phyloP scores from a whole-genome alignment of 2,888 invertebrate species.

The Lasioglossum pauxillum region DNA sequence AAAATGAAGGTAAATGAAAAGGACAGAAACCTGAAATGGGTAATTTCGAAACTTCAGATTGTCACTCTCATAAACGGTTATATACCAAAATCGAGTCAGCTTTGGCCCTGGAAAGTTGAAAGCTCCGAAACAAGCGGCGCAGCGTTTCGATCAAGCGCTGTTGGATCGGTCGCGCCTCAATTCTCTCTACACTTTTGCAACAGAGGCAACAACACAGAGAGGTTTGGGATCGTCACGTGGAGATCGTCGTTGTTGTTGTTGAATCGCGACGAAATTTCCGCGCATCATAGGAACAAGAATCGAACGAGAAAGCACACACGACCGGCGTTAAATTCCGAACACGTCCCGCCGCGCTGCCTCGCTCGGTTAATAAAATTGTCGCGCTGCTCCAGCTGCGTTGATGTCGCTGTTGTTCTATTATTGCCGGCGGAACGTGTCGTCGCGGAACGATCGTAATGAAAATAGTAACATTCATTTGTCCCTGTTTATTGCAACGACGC shows the following conservation, averaged over 20 bases:
- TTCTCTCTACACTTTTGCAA: background rate
- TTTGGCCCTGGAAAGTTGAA: background rate
- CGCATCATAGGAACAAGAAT: background rate
- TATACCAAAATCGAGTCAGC: background rate
- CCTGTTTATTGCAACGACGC: background rate
- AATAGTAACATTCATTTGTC: constrained; percentile 29
- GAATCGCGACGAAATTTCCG: constrained; percentile 11
- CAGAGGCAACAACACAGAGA: background rate
- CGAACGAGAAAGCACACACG: background rate
- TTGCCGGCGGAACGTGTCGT: constrained; percentile 18
- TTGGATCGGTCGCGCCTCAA: background rate
- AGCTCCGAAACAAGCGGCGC: background rate
- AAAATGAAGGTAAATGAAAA: background rate
- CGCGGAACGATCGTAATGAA: constrained; percentile 3
- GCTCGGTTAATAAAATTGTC: constrained; percentile 37
- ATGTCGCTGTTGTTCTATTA: constrained; percentile 22
- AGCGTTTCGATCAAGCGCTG: background rate
- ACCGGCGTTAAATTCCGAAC: background rate
- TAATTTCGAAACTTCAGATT: background rate
- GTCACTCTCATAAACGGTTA: background rate
- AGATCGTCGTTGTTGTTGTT: background rate
- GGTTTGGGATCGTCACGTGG: constrained; percentile 16
- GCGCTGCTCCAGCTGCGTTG: background rate
- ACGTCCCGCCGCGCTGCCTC: background rate
- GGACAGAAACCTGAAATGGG: background rate